A percentile compares a stretch with the other conserved stretches of the same genome.
phyloP scores from a whole-genome alignment of 2,797 vertebrate genomes.

The Malacoraja senta region DNA sequence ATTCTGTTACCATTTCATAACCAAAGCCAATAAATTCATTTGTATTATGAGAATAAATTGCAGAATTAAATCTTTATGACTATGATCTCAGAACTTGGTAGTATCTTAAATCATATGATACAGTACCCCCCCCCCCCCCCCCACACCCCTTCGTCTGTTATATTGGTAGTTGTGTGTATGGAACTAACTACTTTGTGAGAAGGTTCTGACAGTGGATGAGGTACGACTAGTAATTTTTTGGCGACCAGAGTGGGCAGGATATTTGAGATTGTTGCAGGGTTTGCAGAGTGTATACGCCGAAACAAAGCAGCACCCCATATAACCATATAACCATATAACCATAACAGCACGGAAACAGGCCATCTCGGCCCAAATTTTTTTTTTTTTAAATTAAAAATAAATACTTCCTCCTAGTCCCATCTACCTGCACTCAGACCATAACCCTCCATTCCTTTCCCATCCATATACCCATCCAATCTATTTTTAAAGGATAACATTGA shows the following conservation, averaged over 20 bases:
- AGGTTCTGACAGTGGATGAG: not conserved
- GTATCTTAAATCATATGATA: not conserved
- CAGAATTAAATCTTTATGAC: not conserved
- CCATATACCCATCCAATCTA: too few species aligned
- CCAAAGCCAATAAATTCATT: not conserved
- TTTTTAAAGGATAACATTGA: too few species aligned
- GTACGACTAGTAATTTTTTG: not conserved
- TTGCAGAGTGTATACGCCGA: not conserved
- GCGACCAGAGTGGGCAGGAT: too few species aligned
- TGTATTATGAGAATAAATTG: not conserved
- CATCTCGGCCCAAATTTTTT: too few species aligned
- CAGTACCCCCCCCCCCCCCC: too few species aligned
- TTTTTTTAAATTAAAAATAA: too few species aligned
- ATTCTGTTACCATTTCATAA: not conserved
- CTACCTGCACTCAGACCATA: too few species aligned
- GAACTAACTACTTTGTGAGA: not conserved
- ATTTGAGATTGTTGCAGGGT: not conserved
- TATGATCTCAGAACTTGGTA: not conserved
- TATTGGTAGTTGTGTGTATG: not conserved
- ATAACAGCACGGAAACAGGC: too few species aligned
- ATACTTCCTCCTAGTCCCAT: too few species aligned
- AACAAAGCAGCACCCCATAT: not conserved
- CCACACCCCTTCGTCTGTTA: not conserved
- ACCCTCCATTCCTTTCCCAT: too few species aligned
- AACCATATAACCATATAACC: too few species aligned